phyloP scores from a whole-genome alignment of 2,113 vertebrate genomes.

The Crotophaga sulcirostris region DNA sequence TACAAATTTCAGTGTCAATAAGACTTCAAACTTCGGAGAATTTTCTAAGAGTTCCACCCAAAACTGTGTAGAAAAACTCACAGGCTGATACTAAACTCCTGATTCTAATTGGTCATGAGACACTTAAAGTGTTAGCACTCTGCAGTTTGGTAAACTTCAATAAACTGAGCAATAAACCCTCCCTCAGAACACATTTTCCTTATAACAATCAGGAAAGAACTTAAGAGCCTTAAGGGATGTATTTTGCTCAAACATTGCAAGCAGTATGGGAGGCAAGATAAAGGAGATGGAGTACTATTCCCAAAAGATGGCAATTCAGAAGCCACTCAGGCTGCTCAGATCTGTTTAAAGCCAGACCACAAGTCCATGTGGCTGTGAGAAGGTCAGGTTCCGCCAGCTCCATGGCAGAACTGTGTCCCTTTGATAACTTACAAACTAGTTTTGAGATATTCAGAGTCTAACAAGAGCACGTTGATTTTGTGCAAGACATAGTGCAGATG shows the following conservation, averaged over 20 bases:
- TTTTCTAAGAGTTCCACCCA: background rate
- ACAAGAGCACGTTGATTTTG: background rate
- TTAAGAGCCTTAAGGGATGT: background rate
- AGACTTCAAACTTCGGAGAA: background rate
- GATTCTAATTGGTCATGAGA: background rate
- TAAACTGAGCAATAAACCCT: background rate
- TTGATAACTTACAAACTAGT: background rate
- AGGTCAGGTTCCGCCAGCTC: background rate
- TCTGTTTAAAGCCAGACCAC: background rate
- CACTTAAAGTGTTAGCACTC: background rate
- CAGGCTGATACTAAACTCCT: background rate
- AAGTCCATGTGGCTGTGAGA: background rate
- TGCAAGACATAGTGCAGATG: background rate
- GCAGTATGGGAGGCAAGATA: background rate
- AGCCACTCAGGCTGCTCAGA: background rate
- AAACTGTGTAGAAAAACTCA: background rate
- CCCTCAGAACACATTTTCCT: background rate
- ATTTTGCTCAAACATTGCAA: background rate
- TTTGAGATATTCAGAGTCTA: background rate
- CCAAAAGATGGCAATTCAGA: background rate
- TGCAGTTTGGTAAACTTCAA: background rate
- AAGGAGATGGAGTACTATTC: background rate
- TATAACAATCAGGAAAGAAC: background rate
- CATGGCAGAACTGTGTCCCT: background rate
- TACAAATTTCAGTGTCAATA: background rate